These are phyloP conservation scores for Macrosiphum euphorbiae DNA, from an alignment of 2,888 invertebrate species.

Conservation along the genomic window DNA sequence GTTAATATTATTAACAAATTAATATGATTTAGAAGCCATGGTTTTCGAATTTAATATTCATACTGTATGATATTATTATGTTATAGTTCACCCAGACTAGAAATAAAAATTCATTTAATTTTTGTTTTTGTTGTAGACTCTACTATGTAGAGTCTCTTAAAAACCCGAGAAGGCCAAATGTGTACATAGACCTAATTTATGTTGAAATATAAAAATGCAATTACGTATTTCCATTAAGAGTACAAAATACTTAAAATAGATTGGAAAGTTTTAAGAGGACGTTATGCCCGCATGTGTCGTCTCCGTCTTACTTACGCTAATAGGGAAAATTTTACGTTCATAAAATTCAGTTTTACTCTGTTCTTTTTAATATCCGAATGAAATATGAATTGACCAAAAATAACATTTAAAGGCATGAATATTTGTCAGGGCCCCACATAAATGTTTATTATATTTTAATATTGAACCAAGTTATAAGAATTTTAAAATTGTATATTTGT, in stretches of 20 bases:
- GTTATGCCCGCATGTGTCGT: not conserved
- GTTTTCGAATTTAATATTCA: not conserved
- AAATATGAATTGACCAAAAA: not conserved
- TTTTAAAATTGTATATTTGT: too few species aligned
- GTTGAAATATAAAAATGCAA: not conserved
- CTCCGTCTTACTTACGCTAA: not conserved
- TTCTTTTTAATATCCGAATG: not conserved
- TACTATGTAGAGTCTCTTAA: not conserved
- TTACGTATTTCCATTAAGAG: not conserved
- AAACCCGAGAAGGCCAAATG: not conserved
- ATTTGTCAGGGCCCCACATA: too few species aligned
- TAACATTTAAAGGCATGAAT: too few species aligned
- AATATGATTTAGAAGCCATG: too few species aligned
- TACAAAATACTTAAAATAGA: not conserved
- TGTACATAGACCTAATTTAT: not conserved
- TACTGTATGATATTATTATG: not conserved
- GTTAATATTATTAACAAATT: too few species aligned
- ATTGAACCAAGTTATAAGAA: too few species aligned
- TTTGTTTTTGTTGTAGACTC: not conserved
- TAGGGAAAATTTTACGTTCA: not conserved
- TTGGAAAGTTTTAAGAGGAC: not conserved
- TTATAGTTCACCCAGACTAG: not conserved
- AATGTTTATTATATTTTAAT: too few species aligned
- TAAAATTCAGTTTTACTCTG: not conserved
- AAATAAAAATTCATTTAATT: not conserved